Percentiles rank a stretch among this genome's conserved stretches.
Conservation (phyloP, 2,888 invertebrate species). For the Serrognathus titanus region DNA sequence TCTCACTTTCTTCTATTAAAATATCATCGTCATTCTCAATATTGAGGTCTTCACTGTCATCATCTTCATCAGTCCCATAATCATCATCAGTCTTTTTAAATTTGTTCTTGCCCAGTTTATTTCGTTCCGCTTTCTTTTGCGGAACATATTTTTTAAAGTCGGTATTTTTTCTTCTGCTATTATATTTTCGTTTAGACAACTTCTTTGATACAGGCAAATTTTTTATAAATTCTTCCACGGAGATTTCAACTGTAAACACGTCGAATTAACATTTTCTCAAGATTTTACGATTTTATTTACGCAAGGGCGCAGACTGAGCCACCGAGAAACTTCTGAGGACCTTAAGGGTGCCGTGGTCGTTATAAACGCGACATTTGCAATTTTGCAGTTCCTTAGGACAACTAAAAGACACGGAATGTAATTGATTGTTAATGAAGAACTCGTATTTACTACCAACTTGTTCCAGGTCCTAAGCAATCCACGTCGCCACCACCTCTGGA, state of each 20-base stretch:
- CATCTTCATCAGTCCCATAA: conserved; percentile 20
- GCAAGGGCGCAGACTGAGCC: not conserved
- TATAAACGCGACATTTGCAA: conserved; percentile 35
- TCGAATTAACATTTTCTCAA: not conserved
- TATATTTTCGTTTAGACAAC: not conserved
- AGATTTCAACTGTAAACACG: conserved; percentile 12
- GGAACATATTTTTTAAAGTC: too few relatives aligned
- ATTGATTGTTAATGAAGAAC: not conserved
- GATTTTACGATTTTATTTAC: not conserved
- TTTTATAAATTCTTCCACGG: conserved; percentile 16
- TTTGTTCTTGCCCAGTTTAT: not conserved
- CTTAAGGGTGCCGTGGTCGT: conserved; percentile 28
- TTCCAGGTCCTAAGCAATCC: conserved; percentile 48
- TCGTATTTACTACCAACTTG: conserved; percentile 40
- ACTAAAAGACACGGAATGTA: conserved; percentile 28
- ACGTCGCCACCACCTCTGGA: conserved; percentile 39
- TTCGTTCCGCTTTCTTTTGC: too few relatives aligned
- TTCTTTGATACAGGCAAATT: conserved; percentile 9
- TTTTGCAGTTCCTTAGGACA: conserved; percentile 32
- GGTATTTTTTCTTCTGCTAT: not conserved
- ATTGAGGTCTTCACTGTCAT: conserved; percentile 19
- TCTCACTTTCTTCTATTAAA: conserved; percentile 16
- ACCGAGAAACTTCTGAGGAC: conserved; percentile 19
- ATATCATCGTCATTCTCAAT: conserved; percentile 17
- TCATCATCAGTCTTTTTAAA: conserved; percentile 8